Base-by-base conservation (phyloP, 2,888 invertebrate species). In the Galerucella calmariensis region DNA sequence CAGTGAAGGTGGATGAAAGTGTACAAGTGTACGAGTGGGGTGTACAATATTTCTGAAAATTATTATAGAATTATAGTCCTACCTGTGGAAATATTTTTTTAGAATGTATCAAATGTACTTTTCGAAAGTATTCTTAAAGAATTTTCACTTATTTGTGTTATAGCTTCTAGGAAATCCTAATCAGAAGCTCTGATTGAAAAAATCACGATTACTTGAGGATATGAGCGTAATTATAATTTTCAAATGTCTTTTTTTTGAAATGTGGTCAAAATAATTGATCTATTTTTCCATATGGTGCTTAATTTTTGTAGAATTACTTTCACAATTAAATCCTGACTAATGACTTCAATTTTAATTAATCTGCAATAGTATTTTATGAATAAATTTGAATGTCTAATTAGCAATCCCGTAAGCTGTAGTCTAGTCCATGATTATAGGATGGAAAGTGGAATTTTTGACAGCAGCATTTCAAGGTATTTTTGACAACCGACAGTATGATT, bases 1-100 rank as follows among this genome's bases (percentile, higher is more conserved):
- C 53, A 61, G 70, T 71, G 59, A 41, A 16, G 62, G 63, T 65
- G 70, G 20, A 53, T 56, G 63, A 71, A 71, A 65, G 59, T 67
- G 67, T 51, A 58, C 9, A n/a, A 41, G n/a, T 56, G 69, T 24
- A 53, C 27, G 41, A 62, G 16, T 12, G 51, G 62, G 59, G 16
- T n/a, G 16, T 56, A 10, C 27, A 44, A 41, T 67, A 16, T 24
- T 56, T 8, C 10, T 9, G 4, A 56, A 56, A 1, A 53, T 8
- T 16, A 12, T 48, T 14, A 12, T 48, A 14, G 1, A 11, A 12
- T 48, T 12, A 14, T 48, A 48, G 11, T 48, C 35, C 35, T 41
- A 41, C 8, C 0, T 41, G 35, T 41, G 35, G 1, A 41, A 41
- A 41, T 6, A 14, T 48, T 48, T 12, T 12, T 48, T 48, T 14